These are phyloP conservation scores for Ferrisia virgata DNA, from an alignment of 2,888 invertebrate species.

Conservation along the genomic window DNA sequence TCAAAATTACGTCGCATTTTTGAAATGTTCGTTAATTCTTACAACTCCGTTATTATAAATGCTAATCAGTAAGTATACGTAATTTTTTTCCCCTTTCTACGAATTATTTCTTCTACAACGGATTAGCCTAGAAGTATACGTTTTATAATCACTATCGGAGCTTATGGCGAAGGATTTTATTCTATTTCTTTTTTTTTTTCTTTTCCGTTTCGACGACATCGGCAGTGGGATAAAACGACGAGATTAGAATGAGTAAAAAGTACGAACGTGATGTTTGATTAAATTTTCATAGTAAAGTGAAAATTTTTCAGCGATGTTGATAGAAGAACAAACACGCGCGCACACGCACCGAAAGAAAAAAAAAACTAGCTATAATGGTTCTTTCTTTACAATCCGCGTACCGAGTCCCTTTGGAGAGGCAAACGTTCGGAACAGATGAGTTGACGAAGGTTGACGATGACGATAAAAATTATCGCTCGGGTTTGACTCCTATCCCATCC, in stretches of 20 bases:
- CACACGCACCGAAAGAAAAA: background rate
- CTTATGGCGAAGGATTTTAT: background rate
- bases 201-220: too few relatives aligned
- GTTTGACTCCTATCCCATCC: too few relatives aligned
- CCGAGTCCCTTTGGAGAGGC: background rate
- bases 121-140: background rate
- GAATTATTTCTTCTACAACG: background rate
- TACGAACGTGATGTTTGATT: constrained; percentile 14
- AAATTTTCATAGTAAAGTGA: background rate
- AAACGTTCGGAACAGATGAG: background rate
- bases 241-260: background rate
- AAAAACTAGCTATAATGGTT: background rate
- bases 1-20: background rate
- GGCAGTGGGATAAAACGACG: background rate
- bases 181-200: background rate
- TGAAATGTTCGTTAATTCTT: constrained; percentile 9
- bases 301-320: background rate
- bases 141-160: background rate
- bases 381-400: background rate
- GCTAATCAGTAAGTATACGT: background rate
- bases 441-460: background rate
- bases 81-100: background rate
- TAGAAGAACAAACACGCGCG: too few relatives aligned
- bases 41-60: constrained; percentile 6
- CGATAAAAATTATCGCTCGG: background rate